Evolutionary conservation across 1,140 invertebrate species (phyloP).

Genomic region (Idris sp.): DNA sequence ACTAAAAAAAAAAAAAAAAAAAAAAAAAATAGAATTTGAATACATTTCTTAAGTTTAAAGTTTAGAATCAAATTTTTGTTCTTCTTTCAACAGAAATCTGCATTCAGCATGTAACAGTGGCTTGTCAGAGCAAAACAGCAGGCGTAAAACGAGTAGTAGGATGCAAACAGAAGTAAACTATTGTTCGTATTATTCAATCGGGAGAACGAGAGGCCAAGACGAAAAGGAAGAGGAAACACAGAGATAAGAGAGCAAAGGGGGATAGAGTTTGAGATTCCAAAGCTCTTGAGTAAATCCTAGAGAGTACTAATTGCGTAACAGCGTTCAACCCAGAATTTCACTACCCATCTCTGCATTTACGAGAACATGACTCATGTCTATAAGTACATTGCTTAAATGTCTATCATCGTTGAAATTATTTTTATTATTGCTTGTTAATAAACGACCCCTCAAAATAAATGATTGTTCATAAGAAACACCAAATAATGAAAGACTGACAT

Average conservation of each 20-base stretch:
- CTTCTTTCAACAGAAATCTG: too few relatives aligned
- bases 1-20: too few relatives aligned
- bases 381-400: conserved; percentile 37
- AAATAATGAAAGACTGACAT: too few relatives aligned
- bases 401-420: conserved; percentile 11
- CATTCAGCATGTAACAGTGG: conserved; percentile 36
- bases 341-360: conserved; percentile 20
- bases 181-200: conserved; percentile 67
- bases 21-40: too few relatives aligned
- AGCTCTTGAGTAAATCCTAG: conserved; percentile 60
- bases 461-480: too few relatives aligned
- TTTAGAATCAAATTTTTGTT: too few relatives aligned
- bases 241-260: conserved; percentile 45
- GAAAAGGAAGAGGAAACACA: conserved; percentile 33
- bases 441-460: background rate
- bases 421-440: conserved; percentile 8
- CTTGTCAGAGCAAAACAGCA: conserved; percentile 7
- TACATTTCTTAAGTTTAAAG: too few relatives aligned
- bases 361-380: conserved; percentile 25
- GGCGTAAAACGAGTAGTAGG: conserved; percentile 38
- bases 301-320: conserved; percentile 70
- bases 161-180: conserved; percentile 65
- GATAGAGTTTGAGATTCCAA: conserved; percentile 55
- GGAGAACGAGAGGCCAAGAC: conserved; percentile 57
- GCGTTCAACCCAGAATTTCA: conserved; percentile 36